Conservation (phyloP, 1,140 invertebrate genomes). For the Lordiphosa collinella region DNA sequence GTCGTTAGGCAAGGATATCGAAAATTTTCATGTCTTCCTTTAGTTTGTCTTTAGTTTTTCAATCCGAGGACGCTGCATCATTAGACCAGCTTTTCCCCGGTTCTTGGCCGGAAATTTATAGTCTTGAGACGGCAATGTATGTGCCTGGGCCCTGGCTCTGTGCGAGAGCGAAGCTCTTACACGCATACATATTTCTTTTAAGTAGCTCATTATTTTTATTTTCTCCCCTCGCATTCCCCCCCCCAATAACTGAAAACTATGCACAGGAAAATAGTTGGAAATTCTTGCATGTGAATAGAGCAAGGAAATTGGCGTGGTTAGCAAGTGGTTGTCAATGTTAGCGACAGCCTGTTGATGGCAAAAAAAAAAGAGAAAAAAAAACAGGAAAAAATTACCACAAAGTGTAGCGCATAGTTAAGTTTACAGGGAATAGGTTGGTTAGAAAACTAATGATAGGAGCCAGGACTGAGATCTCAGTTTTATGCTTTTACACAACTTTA, state of each 20-base stretch:
- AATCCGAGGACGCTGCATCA: constrained; percentile 38
- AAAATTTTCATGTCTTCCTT: constrained; percentile 78
- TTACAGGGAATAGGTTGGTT: no score
- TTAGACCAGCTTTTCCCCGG: constrained; percentile 38
- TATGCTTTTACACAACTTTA: no score
- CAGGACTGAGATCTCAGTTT: no score
- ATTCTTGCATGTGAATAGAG: no score
- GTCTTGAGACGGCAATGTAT: constrained; percentile 41
- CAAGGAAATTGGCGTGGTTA: no score
- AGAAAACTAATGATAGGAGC: no score
- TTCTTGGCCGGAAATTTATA: constrained; percentile 61
- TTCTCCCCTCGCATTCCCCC: neutral
- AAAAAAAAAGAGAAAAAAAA: no score
- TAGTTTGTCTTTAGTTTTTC: constrained; percentile 67
- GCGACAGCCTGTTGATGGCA: no score
- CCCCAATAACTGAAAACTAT: constrained; percentile 24
- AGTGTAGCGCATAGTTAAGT: no score
- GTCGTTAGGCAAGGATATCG: constrained; percentile 74
- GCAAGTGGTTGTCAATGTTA: no score
- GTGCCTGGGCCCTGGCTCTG: constrained; percentile 46
- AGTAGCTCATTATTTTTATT: constrained; percentile 67
- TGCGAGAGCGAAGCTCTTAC: constrained; percentile 1
- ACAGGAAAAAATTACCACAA: no score
- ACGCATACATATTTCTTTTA: constrained; percentile 57
- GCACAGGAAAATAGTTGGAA: neutral